Evolutionary conservation across 2,888 invertebrate genomes (phyloP), one percentile per base, ranked within the genome.

Genomic region (Epinotia brunnichana): DNA sequence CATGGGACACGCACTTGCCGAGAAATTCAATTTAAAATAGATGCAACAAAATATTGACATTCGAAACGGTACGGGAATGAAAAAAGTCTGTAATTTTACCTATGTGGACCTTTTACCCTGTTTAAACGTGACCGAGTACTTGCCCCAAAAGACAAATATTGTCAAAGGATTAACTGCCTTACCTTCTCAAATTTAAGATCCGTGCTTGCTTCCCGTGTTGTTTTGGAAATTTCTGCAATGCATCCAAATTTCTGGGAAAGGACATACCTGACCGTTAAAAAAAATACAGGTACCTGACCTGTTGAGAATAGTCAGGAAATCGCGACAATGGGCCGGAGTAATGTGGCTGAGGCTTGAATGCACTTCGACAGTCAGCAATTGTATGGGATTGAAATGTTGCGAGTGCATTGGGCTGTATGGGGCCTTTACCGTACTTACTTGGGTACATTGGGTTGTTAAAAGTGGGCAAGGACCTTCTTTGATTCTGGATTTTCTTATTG

Each of bases 241-340:
- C 78, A 76, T 75, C 76, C 74, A 76, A 76, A 74, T 76, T 87
- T 87, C 87, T 76, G 48, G 77, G 87, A 88, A 87, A 85, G 85
- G 84, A 83, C 82, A 79, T 85, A 80, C 80, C 86, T 87, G 86
- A 85, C 86, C 84, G 78, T 79, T 79, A 74, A 79, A 86, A 87
- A 87, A 87, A 84, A 82, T 76, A 73, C 80, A 83, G 82, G 85
- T 88, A 86, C 85, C 84, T 85, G 87, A 87, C 87, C 89, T 87
- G 83, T 85, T 86, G 82, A 78, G 80, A 82, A 81, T 75, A 79
- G 80, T 81, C 89, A 92, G 90, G 91, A 90, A 90, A 89, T 87
- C 80, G 84, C 84, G 86, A 90, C 91, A 91, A 90, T 87, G 76
- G 81, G 71, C 59, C 76, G 87, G 87, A 86, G 44, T 64, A 53